Evolutionary conservation across 2,797 vertebrate genomes (phyloP).

Genomic region (Kryptopterus vitreolus): DNA sequence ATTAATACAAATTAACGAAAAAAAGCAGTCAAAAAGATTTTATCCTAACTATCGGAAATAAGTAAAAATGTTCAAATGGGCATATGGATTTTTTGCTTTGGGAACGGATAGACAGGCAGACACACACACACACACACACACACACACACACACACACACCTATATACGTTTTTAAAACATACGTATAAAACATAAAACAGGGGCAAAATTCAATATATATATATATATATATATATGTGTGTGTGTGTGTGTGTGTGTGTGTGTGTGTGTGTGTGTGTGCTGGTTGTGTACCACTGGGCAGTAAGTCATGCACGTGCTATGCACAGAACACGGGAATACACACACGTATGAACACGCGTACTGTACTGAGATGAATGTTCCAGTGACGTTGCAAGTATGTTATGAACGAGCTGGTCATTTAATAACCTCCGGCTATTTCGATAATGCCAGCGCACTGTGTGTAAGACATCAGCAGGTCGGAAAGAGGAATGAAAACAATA

Average conservation of each 20-base stretch:
- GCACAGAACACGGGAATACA: conserved; percentile 60
- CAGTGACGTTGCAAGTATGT: conserved; percentile 35
- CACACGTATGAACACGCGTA: conserved; percentile 29
- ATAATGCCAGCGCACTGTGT: not conserved
- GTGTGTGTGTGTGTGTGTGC: too few species aligned
- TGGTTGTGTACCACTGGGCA: too few species aligned
- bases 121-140: not conserved
- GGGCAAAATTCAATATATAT: not conserved
- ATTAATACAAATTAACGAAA: too few species aligned
- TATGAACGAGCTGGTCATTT: conserved; percentile 15
- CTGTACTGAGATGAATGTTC: conserved; percentile 38
- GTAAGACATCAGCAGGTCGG: not conserved
- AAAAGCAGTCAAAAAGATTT: too few species aligned
- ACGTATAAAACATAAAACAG: too few species aligned
- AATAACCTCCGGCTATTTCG: not conserved
- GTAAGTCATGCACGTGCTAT: too few species aligned
- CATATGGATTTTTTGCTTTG: not conserved
- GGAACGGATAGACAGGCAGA: too few species aligned
- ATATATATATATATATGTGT: too few species aligned
- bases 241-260: too few species aligned
- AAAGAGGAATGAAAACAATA: not conserved
- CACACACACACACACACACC: not conserved
- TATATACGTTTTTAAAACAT: too few species aligned
- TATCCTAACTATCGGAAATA: too few species aligned
- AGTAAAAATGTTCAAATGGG: too few species aligned